Conservation (phyloP, 2,888 invertebrate genomes). For the Pristionchus entomophagus region DNA sequence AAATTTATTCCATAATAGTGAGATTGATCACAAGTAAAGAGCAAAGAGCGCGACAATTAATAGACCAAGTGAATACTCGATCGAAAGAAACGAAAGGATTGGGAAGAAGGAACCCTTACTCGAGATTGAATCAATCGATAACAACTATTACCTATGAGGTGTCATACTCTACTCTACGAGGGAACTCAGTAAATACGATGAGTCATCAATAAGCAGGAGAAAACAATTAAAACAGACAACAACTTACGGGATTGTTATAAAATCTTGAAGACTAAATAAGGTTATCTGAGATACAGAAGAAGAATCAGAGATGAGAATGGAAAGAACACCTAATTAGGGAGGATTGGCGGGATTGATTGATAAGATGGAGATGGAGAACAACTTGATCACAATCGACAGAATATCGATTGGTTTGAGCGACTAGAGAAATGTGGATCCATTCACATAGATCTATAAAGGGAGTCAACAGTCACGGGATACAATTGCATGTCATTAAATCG, state of each 20-base stretch:
- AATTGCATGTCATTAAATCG: background rate
- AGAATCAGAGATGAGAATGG: background rate
- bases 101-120: constrained; percentile 25
- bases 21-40: constrained; percentile 24
- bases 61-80: background rate
- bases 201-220: background rate
- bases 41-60: background rate
- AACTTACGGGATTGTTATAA: background rate
- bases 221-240: constrained; percentile 34
- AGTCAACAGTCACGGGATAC: background rate
- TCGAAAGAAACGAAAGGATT: background rate
- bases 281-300: constrained; percentile 32
- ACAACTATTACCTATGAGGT: constrained; percentile 33
- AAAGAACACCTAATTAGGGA: background rate
- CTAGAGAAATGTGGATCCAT: background rate
- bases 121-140: constrained; percentile 17
- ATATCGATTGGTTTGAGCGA: background rate
- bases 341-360: constrained; percentile 1
- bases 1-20: background rate
- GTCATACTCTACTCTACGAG: constrained; percentile 22
- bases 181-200: constrained; percentile 12
- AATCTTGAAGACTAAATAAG: constrained; percentile 5
- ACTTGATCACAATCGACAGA: background rate
- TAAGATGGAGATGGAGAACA: background rate
- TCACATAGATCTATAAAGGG: background rate